Conservation (phyloP, 2,888 invertebrate genomes). For the Seladonia tumulorum region DNA sequence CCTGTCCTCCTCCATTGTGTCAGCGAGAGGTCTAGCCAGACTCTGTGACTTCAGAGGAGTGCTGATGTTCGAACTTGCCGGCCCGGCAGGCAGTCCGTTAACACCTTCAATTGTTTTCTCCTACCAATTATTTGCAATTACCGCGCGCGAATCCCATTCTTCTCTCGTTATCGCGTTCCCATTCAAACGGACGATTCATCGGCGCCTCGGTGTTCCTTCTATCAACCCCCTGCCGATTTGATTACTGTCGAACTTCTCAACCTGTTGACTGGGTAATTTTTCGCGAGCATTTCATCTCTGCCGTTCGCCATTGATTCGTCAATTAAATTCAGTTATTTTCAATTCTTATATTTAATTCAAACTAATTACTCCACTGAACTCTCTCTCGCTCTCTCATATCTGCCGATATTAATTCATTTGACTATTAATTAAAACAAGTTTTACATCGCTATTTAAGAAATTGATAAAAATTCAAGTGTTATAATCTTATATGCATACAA, state of each 20-base stretch:
- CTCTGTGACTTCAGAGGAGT: slow-evolving; percentile 55
- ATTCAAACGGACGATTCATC: slow-evolving; percentile 14
- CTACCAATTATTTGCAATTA: slow-evolving; percentile 60
- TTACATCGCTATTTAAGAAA: not conserved
- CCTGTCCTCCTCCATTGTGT: slow-evolving; percentile 64
- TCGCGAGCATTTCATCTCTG: not conserved
- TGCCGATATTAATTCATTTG: not conserved
- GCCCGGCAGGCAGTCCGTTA: slow-evolving; percentile 25
- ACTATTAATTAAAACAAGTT: not conserved
- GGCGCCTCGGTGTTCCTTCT: not conserved
- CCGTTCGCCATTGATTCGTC: not conserved
- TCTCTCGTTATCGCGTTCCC: not conserved
- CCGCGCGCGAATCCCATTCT: slow-evolving; percentile 2
- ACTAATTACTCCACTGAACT: not conserved
- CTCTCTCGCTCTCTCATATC: not conserved
- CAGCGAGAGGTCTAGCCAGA: slow-evolving; percentile 38
- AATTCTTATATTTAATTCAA: not conserved
- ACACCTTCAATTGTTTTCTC: slow-evolving; percentile 62
- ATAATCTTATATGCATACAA: no score
- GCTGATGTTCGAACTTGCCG: slow-evolving; percentile 52
- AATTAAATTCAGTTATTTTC: not conserved
- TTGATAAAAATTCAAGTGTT: not conserved
- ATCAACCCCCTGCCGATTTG: not conserved
- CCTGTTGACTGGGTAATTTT: slow-evolving; percentile 3
- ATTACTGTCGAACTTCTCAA: slow-evolving; percentile 5